phyloP scores from a whole-genome alignment of 2,113 vertebrate species.

The Gopherus flavomarginatus region DNA sequence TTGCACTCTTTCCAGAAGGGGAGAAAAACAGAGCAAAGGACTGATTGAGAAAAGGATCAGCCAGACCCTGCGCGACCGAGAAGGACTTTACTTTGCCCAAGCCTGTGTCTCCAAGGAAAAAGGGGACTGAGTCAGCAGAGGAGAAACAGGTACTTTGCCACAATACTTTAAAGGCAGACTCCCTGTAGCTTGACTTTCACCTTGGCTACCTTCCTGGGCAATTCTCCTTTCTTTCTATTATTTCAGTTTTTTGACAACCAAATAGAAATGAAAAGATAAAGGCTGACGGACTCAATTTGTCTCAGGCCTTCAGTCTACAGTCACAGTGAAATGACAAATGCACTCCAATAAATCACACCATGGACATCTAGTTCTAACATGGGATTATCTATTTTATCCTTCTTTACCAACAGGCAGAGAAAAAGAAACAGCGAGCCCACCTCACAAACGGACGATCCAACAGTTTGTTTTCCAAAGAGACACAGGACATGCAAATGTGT shows the following conservation, averaged over 20 bases:
- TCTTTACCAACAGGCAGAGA: not conserved
- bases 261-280: conserved; percentile 45
- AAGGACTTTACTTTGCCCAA: no score
- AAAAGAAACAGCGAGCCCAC: not conserved
- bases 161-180: not conserved
- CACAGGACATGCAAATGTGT: fast-evolving
- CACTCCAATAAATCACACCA: conserved; percentile 30
- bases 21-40: no score
- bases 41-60: no score
- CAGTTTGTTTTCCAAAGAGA: not conserved
- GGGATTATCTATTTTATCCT: not conserved
- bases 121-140: no score
- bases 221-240: not conserved
- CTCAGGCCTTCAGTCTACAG: not conserved
- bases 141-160: no score
- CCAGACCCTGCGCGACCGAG: no score
- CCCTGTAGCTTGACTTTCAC: not conserved
- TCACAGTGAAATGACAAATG: conserved; percentile 42
- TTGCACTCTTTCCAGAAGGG: no score
- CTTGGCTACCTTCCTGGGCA: not conserved
- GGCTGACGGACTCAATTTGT: conserved; percentile 51
- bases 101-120: no score
- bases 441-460: not conserved
- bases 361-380: not conserved
- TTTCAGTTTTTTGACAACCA: conserved; percentile 40